Evolutionary conservation across 2,113 vertebrate species (phyloP), one percentile per base, ranked within the genome.

Genomic region (Genyomyrus donnyi): DNA sequence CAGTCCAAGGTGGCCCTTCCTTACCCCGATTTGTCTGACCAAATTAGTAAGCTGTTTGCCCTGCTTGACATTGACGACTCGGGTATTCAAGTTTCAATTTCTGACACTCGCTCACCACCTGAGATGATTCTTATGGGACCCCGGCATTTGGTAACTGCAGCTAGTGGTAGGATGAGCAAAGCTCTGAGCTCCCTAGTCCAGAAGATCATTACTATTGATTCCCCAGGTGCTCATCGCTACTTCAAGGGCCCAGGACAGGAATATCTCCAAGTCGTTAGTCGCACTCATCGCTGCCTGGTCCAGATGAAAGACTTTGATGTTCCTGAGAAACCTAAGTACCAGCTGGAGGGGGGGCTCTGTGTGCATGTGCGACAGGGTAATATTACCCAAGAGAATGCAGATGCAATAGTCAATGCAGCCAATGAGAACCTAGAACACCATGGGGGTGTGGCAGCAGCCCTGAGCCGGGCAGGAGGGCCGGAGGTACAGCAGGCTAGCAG

Each of bases 351-450:
- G 0, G 93, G 91, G 3, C 56, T 94, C 2, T 84, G 89, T 84
- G 90, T 95, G 31, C n/a, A 91, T 0, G 92, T 95, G 42, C 89
- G 85, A 89, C 90, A 91, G 21, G 95, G 94, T 5, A 93, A 95
- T 91, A 94, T 95, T 46, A 94, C 94, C 13, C 90, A 93, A 90
- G 92, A 91, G 58, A 52, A 85, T 0, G 93, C 91, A 1, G 94
- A 95, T 56, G 93, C 88, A 19, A 83, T 95, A 49, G 94, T 95
- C 39, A 95, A 95, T 2, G 94, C 95, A 13, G 94, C 95, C 88
- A 95, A 95, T 49, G 93, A 92, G 87, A 19, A 90, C 24, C 84
- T 95, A 83, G 24, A 91, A 0, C 94, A 95, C 0, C 0, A 1
- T 10, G 92, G 93, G 1, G 94, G 95, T 5, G 92, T 95, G 15